Base-by-base conservation (phyloP, 2,797 vertebrate genomes). In the Echiichthys vipera region DNA sequence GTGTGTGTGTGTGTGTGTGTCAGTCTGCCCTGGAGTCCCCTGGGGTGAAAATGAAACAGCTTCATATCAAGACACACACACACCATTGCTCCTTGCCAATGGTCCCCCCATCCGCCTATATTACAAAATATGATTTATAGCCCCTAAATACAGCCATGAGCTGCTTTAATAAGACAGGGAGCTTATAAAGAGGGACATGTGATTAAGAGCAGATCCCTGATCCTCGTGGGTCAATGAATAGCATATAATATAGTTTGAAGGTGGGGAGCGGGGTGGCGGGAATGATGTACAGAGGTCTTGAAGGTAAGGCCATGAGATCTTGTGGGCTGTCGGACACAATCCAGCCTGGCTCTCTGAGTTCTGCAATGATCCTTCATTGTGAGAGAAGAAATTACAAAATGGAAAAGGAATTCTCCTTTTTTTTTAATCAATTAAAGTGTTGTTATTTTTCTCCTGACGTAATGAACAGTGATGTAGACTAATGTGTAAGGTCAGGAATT, bases 51-150 rank as follows among this genome's bases (percentile, higher is more conserved):
- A 85, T 63, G 85, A 93, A 84, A 93, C 63, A 54, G 81, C 79
- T 73, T 85, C 71, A 90, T 87, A 92, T 89, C 84, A 80, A 84
- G 51, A 78, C 77, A 78, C 77, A 71, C 34, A 55, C 68, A 78
- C 65, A 47, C 76, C 42, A 46, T 50, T 54, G 37, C 74, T 74
- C 58, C 61, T 42, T 11, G 47, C 73, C 81, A 87, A 71, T 47
- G 49, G 59, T 80, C 71, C 79, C 53, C 29, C 64, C 53, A 65
- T 84, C 76, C 59, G 43, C 73, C 79, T 87, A 84, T 84, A 93
- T 92, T 91, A 90, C 80, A 89, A 86, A 86, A 82, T 78, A 79
- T 94, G 93, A 94, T 94, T 94, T 93, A 93, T 92, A 81, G 81
- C 77, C 74, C 74, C 74, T 83, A 84, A 92, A 92, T 87, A 75